Conservation (phyloP, 2,113 vertebrate species). For the Dunckerocampus dactyliophorus region DNA sequence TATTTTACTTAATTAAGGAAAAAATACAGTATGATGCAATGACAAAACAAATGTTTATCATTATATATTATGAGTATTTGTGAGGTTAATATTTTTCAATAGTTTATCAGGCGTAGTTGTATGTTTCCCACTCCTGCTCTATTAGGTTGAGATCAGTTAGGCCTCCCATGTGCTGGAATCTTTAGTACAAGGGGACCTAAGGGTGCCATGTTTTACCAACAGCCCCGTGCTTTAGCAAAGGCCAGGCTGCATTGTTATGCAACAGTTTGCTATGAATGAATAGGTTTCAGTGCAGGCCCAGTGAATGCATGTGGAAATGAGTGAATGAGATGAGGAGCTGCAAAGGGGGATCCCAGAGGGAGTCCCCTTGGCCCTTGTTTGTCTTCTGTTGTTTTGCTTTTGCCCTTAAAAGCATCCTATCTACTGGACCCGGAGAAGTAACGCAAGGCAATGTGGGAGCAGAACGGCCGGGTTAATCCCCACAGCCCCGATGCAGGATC, state of each 20-base stretch:
- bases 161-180: background rate
- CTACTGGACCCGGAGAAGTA: constrained; percentile 23
- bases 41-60: too few species aligned
- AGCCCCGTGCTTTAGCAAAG: constrained; percentile 48
- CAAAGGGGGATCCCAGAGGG: constrained; percentile 60
- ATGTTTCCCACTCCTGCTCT: background rate
- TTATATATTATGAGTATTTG: too few species aligned
- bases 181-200: constrained; percentile 36
- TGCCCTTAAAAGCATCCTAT: constrained; percentile 47
- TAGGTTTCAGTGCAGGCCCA: constrained; percentile 36
- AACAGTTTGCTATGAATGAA: constrained; percentile 66
- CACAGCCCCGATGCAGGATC: constrained; percentile 28
- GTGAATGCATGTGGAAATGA: constrained; percentile 51
- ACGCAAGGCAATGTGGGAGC: constrained; percentile 37
- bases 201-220: constrained; percentile 70
- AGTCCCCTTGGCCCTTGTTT: constrained; percentile 50
- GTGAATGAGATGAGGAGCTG: constrained; percentile 39
- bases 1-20: too few species aligned
- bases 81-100: too few species aligned
- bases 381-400: constrained; percentile 57
- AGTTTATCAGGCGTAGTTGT: too few species aligned
- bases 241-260: constrained; percentile 65
- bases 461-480: constrained; percentile 48
- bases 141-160: background rate
- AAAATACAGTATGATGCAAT: too few species aligned